Evolutionary conservation across 2,113 vertebrate genomes (phyloP).

Genomic region (Morone saxatilis): DNA sequence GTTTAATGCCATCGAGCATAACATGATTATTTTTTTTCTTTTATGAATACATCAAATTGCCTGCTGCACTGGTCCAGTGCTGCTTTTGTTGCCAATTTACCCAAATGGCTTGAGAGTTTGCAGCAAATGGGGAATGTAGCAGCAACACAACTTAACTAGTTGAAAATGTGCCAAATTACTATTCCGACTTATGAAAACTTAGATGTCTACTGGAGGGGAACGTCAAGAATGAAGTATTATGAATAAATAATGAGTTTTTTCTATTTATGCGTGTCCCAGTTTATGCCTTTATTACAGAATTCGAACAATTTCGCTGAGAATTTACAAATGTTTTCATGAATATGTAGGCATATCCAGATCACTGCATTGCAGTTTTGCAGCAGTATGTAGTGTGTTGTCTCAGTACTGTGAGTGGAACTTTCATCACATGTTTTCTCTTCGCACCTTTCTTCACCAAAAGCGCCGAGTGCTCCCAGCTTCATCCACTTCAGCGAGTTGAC

Average conservation of each 20-base stretch:
- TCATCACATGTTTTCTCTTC: slow-evolving; percentile 5
- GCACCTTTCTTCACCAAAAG: slow-evolving; percentile 74
- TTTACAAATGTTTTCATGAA: slow-evolving; percentile 3
- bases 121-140: neutral
- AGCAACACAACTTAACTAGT: neutral
- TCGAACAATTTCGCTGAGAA: neutral
- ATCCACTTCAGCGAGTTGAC: slow-evolving; percentile 97
- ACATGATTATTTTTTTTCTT: neutral
- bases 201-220: neutral
- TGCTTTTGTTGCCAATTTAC: slow-evolving; percentile 21
- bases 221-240: neutral
- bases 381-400: neutral
- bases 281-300: slow-evolving; percentile 12
- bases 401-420: neutral
- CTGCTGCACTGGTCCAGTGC: neutral
- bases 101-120: neutral
- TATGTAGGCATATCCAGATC: slow-evolving; percentile 21
- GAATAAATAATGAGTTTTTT: neutral
- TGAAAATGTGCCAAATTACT: neutral
- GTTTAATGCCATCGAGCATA: neutral
- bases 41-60: neutral
- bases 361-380: neutral
- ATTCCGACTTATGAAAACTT: neutral
- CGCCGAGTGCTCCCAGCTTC: slow-evolving; percentile 90
- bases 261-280: neutral